Conservation (phyloP, 2,888 invertebrate species). For the Cheilosia impressa region DNA sequence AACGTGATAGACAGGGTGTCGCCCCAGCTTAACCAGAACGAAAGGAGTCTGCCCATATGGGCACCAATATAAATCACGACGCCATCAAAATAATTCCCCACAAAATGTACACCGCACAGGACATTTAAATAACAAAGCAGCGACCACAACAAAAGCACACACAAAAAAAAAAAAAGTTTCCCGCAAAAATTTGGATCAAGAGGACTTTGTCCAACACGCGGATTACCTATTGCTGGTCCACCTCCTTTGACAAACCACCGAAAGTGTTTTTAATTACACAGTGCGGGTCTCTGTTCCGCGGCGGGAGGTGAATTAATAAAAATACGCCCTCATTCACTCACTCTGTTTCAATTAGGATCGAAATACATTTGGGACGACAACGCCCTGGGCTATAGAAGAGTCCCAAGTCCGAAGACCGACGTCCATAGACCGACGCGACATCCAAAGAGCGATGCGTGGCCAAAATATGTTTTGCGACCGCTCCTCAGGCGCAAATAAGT, state of each 20-base stretch:
- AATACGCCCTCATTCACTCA: slow-evolving; percentile 65
- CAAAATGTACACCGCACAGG: slow-evolving; percentile 53
- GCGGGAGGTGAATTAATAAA: slow-evolving; percentile 65
- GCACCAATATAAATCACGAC: slow-evolving; percentile 61
- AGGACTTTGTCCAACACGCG: slow-evolving; percentile 59
- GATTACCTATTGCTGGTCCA: slow-evolving; percentile 41
- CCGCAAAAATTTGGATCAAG: slow-evolving; percentile 48
- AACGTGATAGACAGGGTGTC: slow-evolving; percentile 44
- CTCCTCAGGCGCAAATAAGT: slow-evolving; percentile 69
- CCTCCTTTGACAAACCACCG: slow-evolving; percentile 25
- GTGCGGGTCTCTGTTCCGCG: slow-evolving; percentile 9
- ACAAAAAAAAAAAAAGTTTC: neutral
- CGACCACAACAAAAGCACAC: neutral
- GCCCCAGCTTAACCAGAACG: slow-evolving; percentile 2
- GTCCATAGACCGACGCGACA: too few species aligned
- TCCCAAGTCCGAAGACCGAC: too few species aligned
- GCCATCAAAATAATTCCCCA: slow-evolving; percentile 57
- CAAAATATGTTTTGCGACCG: slow-evolving; percentile 57
- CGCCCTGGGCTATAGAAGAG: slow-evolving; percentile 16
- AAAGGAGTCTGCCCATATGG: slow-evolving; percentile 15
- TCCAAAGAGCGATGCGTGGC: slow-evolving; percentile 28
- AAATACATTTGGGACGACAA: slow-evolving; percentile 34
- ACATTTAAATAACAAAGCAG: slow-evolving; percentile 25
- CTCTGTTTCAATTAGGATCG: slow-evolving; percentile 74
- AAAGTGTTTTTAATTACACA: slow-evolving; percentile 69